Base-by-base conservation (phyloP, 2,797 vertebrate genomes). In the Alcedo atthis region DNA sequence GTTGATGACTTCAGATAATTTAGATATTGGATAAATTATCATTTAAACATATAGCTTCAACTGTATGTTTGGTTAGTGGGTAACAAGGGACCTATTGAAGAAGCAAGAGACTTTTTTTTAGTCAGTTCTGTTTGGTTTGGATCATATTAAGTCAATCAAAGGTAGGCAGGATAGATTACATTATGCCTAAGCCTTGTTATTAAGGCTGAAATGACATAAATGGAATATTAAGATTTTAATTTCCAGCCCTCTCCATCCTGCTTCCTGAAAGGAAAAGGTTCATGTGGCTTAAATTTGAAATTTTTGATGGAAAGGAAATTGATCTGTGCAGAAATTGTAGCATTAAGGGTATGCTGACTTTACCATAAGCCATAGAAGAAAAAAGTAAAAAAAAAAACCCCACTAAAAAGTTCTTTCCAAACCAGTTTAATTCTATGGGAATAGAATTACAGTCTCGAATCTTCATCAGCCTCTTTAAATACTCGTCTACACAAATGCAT, bases 141-240 rank as follows among this genome's bases (percentile, higher is more conserved):
- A 82, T 95, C 81, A 66, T 81, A 46, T 71, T 85, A 76, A 92
- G 73, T 46, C 35, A 95, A 78, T 81, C 67, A 49, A 33, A 74
- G 30, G 15, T 79, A 87, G 85, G 66, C 9, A 80, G 62, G 43
- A 90, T 59, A 62, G 48, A 53, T 35, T 55, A 20, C 25, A 15
- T 67, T 85, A 40, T 69, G n/a, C 30, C 22, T 84, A 80, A 92
- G 40, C 35, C 45, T 89, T 73, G n/a, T 48, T 90, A 81, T 76
- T 96, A 74, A 68, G 22, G n/a, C 57, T 86, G 78, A 81, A 86
- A 67, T 69, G 35, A 90, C 55, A 55, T 74, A 93, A 88, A 59
- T 80, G 68, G 59, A 70, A 49, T 86, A 70, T 1, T 51, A 49
- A 85, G 18, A 89, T 80, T 85, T 92, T 87, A 33, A 87, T 87